Conservation (phyloP, 2,113 vertebrate species). For the Calypte anna region DNA sequence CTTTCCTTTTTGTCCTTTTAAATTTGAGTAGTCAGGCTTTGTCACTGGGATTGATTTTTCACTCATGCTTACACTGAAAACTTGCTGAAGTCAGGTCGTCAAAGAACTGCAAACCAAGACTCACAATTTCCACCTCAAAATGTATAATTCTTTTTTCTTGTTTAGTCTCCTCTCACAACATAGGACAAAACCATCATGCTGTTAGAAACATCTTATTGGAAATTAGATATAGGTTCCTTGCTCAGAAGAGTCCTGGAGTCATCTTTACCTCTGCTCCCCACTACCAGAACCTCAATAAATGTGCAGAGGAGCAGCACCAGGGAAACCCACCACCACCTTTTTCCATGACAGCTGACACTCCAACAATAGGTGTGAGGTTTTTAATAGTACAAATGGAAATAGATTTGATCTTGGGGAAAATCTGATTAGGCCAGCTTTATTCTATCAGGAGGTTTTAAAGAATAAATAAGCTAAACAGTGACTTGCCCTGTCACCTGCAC, state of each 20-base stretch:
- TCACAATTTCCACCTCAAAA: background rate
- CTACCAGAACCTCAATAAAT: background rate
- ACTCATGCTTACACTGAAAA: background rate
- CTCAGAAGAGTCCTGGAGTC: background rate
- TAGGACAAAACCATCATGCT: accelerated
- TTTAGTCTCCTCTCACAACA: background rate
- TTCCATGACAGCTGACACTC: background rate
- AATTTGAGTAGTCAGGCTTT: background rate
- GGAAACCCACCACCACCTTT: background rate
- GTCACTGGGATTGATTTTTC: background rate
- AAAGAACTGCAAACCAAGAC: background rate
- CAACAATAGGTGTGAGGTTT: background rate
- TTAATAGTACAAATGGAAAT: background rate
- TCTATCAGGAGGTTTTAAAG: background rate
- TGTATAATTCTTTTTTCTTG: background rate
- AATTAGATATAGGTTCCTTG: background rate
- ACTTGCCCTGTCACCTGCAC: background rate
- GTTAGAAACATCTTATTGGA: background rate
- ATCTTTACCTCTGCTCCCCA: background rate
- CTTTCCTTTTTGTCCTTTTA: background rate
- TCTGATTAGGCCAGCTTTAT: background rate
- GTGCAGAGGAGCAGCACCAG: background rate
- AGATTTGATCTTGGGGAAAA: background rate
- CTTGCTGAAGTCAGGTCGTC: background rate
- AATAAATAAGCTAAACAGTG: background rate